Base-by-base conservation (phyloP, 2,797 vertebrate genomes). In the Bucorvus abyssinicus region DNA sequence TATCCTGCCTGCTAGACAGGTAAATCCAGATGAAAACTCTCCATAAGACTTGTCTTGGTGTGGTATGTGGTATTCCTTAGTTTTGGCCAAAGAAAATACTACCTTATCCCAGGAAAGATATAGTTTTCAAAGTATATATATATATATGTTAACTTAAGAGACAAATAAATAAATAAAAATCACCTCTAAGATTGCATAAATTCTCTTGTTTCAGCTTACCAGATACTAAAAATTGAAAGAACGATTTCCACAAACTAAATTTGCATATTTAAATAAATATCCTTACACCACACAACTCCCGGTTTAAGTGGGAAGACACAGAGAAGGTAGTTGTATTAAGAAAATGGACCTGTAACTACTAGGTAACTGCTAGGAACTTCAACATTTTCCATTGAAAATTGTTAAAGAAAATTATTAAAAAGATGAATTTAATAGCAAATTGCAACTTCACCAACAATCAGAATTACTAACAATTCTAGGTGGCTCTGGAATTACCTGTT, bases 1-100 rank as follows among this genome's bases (percentile, higher is more conserved):
- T 42, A 45, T 40, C 9, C 13, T 2, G 0, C 9, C 17, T 45
- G 0, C 27, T 78, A 60, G 13, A 57, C 2, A 32, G 12, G 9
- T 38, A 69, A 77, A 85, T 77, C 7, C 17, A 79, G 7, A 10
- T 52, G 40, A 85, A 71, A 82, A 49, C 17, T 49, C 8, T 8
- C 6, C 24, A 24, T 34, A 50, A 74, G 26, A 10, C 10, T 21
- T 49, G 4, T 10, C 13, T 55, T 40, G 6, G 24, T 50, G 16
- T 52, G 4, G 1, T 47, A 34, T 30, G 14, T 42, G 8, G 29
- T 36, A 57, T 17, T 71, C 4, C 19, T 49, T 68, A 60, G 8
- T 36, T 91, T 23, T 67, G 8, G 9, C 3, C 24, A 64, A 60
- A 78, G 6, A 4, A n/a, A 86, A 65, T 77, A 26, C 15, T 52